Evolutionary conservation across 30 jellyfish, hydroid and myxozoan species (phyloP), one percentile per base, ranked within the genome.

Genomic region (Cassiopea andromeda): DNA sequence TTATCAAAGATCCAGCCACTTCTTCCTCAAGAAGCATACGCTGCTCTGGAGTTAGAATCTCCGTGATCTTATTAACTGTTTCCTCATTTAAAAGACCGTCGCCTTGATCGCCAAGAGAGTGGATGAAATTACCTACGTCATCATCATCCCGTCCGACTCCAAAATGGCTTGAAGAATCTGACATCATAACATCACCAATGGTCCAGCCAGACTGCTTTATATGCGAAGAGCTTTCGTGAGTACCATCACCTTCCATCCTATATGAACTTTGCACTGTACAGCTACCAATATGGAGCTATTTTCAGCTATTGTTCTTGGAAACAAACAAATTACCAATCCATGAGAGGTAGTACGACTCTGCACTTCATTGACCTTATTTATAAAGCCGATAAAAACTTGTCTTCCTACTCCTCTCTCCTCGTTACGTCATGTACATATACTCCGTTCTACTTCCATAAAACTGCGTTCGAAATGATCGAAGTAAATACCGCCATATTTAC

Each of bases 71-170:
- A 46, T 80, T 66, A 17, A 87, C 94, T 0, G 89, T 74, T 47
- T 64, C 94, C 60, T 80, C 83, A 46, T 70, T 75, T 18, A 87
- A 66, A 15, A 87, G 43, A 12, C 82, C 69, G 17, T 87, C 94
- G 1, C 86, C 89, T 13, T 87, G 94, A 12, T 87, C 94, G 60
- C 84, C 89, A 15, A 87, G 61, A n/a, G 89, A 60, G 60, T 87
- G 89, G 84, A 87, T 61, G 58, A 74, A 87, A 46, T 76, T 77
- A 48, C 48, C 86, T 47, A 87, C 79, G 72, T 70, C 75, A 18
- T 38, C 84, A 47, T 69, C 84, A 50, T 18, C 82, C 2, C 17
- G 84, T 19, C 49, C 81, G 2, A 27, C 60, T 47, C 81, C 81
- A 38, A 72, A 10, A 27, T 27, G 83, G 4, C 59, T 27, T 58